A percentile compares a stretch with the other conserved stretches of the same genome.
These are phyloP conservation scores for Tenthredo scrophulariae DNA, from an alignment of 2,888 invertebrate species.

Conservation along the genomic window DNA sequence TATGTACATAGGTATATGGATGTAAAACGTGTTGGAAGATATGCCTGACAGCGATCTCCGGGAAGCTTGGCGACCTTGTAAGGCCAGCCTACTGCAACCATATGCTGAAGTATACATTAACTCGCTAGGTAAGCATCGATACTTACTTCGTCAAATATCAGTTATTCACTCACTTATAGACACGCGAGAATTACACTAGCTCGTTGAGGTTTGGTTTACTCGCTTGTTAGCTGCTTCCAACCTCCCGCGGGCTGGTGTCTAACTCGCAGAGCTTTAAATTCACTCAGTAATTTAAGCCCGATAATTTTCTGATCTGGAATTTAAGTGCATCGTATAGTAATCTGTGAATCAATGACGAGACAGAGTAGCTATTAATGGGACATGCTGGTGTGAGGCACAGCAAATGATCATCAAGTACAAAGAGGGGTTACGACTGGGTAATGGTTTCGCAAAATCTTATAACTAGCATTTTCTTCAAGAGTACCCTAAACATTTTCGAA, in stretches of 20 bases:
- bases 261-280: not conserved
- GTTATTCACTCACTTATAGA: conserved; percentile 36
- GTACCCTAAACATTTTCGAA: too few species aligned
- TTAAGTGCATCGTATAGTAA: not conserved
- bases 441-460: too few species aligned
- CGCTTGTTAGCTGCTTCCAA: not conserved
- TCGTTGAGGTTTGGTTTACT: not conserved
- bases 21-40: not conserved
- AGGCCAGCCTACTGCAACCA: conserved; percentile 29
- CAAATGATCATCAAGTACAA: too few species aligned
- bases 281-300: not conserved
- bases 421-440: too few species aligned
- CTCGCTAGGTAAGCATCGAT: conserved; percentile 22
- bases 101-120: conserved; percentile 1
- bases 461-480: too few species aligned
- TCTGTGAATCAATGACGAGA: not conserved
- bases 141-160: conserved; percentile 46
- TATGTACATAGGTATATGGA: not conserved
- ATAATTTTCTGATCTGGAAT: not conserved
- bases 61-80: conserved; percentile 50
- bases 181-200: conserved; percentile 28
- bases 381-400: too few species aligned
- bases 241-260: not conserved
- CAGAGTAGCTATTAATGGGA: too few species aligned
- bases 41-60: conserved; percentile 22